Evolutionary conservation across 2,113 vertebrate species (phyloP).

Genomic region (Nothocercus nigrocapillus): DNA sequence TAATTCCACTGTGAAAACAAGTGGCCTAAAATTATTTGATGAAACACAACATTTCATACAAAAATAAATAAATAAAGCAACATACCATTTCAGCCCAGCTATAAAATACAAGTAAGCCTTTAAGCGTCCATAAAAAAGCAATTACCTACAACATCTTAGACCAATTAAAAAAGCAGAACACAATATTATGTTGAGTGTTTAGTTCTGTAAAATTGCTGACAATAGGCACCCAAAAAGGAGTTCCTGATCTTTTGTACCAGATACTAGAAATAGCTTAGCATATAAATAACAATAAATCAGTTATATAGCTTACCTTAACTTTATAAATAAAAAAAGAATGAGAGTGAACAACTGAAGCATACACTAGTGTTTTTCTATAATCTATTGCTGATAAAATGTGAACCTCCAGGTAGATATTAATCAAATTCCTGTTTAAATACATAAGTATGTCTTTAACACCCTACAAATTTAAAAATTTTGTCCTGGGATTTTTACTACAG

Average conservation of each 20-base stretch:
- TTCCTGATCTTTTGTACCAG: background rate
- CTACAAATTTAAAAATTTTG: background rate
- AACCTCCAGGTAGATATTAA: background rate
- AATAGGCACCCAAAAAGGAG: slow-evolving; percentile 7
- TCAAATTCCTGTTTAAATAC: background rate
- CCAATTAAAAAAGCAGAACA: slow-evolving; percentile 31
- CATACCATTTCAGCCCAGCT: background rate
- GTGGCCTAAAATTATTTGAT: slow-evolving; percentile 4
- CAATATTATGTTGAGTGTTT: background rate
- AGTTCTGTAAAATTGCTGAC: slow-evolving; percentile 27
- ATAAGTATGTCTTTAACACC: background rate
- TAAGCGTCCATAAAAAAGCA: slow-evolving; percentile 50
- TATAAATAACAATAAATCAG: slow-evolving; percentile 6
- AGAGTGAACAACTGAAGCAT: background rate
- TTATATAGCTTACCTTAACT: background rate
- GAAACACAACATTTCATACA: slow-evolving; percentile 11
- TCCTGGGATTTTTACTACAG: background rate
- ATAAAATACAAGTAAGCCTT: slow-evolving; percentile 21
- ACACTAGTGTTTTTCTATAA: background rate
- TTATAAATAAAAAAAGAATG: background rate
- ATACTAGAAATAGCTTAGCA: background rate
- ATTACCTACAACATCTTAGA: slow-evolving; percentile 23
- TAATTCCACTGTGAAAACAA: slow-evolving; percentile 36
- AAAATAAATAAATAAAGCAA: background rate
- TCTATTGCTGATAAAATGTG: background rate